Conservation (phyloP, 2,113 vertebrate genomes). For the Xiphorhynchus elegans region DNA sequence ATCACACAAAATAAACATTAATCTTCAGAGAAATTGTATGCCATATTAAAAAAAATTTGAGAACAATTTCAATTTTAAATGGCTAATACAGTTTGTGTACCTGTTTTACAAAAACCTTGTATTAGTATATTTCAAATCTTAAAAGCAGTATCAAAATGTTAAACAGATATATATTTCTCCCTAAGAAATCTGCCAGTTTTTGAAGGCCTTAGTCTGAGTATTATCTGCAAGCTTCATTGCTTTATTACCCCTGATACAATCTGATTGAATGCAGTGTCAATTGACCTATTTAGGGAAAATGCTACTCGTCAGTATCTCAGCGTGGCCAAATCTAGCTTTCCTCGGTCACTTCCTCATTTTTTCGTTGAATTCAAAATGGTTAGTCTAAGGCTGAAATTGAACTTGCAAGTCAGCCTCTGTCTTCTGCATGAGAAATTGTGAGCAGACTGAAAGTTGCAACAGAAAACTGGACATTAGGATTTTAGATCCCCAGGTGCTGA, state of each 20-base stretch:
- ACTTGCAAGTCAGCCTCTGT: background rate
- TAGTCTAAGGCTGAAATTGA: background rate
- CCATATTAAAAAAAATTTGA: background rate
- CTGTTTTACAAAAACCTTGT: background rate
- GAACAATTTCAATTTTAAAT: background rate
- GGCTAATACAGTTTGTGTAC: background rate
- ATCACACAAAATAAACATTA: background rate
- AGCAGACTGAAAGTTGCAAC: background rate
- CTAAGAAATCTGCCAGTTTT: background rate
- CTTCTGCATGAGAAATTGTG: background rate
- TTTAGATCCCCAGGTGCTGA: background rate
- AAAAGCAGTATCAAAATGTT: slow-evolving; percentile 9
- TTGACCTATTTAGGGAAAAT: background rate
- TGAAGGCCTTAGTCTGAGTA: background rate
- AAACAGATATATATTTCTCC: background rate
- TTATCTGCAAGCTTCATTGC: background rate
- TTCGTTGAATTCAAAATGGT: background rate
- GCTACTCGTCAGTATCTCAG: background rate
- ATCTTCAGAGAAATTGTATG: background rate
- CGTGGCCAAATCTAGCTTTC: background rate
- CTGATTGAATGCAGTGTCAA: background rate
- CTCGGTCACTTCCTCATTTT: background rate
- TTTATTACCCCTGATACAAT: background rate
- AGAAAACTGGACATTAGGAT: background rate
- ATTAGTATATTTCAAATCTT: background rate